phyloP scores from a whole-genome alignment of 2,888 invertebrate genomes.

The Drosophila pseudotalamancana region DNA sequence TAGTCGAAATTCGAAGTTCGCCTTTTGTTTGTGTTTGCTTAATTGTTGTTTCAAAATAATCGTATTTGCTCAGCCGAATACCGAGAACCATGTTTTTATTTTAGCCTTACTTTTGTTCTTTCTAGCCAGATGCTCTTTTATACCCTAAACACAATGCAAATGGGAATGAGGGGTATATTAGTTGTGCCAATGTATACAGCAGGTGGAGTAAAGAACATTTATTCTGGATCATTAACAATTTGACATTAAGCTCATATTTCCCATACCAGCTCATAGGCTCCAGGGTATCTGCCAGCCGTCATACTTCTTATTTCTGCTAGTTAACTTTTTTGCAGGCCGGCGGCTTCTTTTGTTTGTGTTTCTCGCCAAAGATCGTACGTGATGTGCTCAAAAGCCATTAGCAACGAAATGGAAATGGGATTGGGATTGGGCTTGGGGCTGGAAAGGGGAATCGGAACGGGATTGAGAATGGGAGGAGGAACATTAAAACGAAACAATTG shows the following conservation, averaged over 20 bases:
- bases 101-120: conserved; percentile 18
- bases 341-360: conserved; percentile 28
- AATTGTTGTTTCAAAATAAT: conserved; percentile 54
- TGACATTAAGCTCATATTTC: no score
- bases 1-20: conserved; percentile 39
- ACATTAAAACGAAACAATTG: conserved; percentile 31
- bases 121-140: no score
- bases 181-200: no score
- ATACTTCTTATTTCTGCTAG: conserved; percentile 2
- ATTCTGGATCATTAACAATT: no score
- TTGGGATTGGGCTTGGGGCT: not conserved
- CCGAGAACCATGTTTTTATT: conserved; percentile 43
- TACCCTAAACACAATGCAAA: no score
- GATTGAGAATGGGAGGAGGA: conserved; percentile 4
- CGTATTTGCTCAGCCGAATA: conserved; percentile 39
- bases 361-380: conserved; percentile 62
- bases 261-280: no score
- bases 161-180: no score
- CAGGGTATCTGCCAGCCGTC: no score
- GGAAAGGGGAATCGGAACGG: not conserved
- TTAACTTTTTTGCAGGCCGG: conserved; percentile 17
- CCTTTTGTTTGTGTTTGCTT: conserved; percentile 67
- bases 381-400: conserved; percentile 42
- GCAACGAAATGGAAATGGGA: conserved; percentile 3
- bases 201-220: no score